Evolutionary conservation across 2,888 invertebrate species (phyloP).

Genomic region (Muscina levida): DNA sequence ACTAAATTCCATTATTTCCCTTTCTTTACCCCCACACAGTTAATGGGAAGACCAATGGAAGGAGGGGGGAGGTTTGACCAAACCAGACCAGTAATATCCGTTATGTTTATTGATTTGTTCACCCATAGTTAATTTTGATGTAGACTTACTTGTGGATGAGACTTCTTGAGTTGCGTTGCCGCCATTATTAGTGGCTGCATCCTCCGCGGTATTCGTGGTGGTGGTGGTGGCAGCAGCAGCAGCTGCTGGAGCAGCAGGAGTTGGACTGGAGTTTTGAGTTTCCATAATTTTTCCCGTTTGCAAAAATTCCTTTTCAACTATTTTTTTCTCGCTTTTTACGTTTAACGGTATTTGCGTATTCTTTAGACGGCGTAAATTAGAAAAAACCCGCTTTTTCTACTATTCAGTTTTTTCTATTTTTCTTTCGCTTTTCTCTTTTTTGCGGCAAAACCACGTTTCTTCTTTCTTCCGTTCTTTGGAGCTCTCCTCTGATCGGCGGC

Average conservation of each 20-base stretch:
- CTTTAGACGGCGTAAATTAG: conserved; percentile 38
- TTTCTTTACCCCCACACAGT: background rate
- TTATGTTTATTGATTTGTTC: conserved; percentile 2
- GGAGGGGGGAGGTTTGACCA: background rate
- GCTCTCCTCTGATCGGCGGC: conserved; percentile 64
- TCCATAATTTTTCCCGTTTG: conserved; percentile 72
- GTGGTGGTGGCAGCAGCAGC: conserved; percentile 73
- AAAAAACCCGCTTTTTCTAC: conserved; percentile 59
- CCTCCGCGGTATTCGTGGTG: conserved; percentile 68
- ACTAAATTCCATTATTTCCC: conserved; percentile 13
- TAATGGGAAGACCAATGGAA: background rate
- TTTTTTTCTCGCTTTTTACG: no score
- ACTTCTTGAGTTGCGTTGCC: conserved; percentile 77
- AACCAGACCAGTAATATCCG: background rate
- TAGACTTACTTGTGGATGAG: conserved; percentile 78
- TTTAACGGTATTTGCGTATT: conserved; percentile 45
- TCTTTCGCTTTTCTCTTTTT: conserved; percentile 44
- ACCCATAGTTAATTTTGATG: conserved; percentile 10
- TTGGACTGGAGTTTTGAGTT: conserved; percentile 73
- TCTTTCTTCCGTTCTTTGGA: conserved; percentile 63
- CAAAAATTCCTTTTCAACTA: conserved; percentile 38
- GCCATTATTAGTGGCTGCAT: conserved; percentile 74
- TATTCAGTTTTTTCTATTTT: conserved; percentile 59
- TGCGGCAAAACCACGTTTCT: conserved; percentile 68
- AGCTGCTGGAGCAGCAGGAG: conserved; percentile 67